Base-by-base conservation (phyloP, 2,113 vertebrate species). In the Neomonachus schauinslandi region DNA sequence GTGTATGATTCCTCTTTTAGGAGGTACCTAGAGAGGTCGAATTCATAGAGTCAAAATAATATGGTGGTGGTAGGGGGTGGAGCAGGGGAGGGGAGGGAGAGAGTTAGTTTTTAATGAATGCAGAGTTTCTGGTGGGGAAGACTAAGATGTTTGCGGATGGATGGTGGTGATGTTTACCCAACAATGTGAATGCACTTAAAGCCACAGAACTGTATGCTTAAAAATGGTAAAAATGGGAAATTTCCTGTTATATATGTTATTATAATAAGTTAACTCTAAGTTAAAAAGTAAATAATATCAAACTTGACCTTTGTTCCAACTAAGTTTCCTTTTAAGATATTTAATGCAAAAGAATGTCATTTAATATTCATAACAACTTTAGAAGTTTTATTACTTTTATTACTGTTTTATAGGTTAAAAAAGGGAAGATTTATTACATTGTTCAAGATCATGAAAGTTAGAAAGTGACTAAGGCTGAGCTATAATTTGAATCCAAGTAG, bases 11-110 rank as follows among this genome's bases (percentile, higher is more conserved):
- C n/a, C 28, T 57, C 16, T 91, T 76, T 36, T 1, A 53, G 33
- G 83, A 86, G 16, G 28, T 14, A 33, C 22, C 24, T 21, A 72
- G 49, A 86, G 31, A 4, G 7, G 63, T 53, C 33, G 36, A 33
- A 87, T 89, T 87, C 53, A n/a, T 12, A 80, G 79, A 91, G 33
- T 49, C 24, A 82, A 95, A 89, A 89, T 63, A 76, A 61, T 65
- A 79, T 6, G 18, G 2, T 36, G 57, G n/a, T 26, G 79, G 18
- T n/a, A 18, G 61, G 36, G 22, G 59, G 6, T 4, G 15, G 26
- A 7, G 14, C 26, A 49, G 55, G 67, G 8, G 14, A 39, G 26
- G 6, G 28, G 39, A 42, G 18, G 1, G 13, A 57, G 24, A 28
- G 71, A 83, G n/a, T 71, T 22, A 33, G 12, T 65, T 5, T 69